These are phyloP conservation scores for Numenius arquata DNA, from an alignment of 2,113 vertebrate genomes.

Conservation along the genomic window DNA sequence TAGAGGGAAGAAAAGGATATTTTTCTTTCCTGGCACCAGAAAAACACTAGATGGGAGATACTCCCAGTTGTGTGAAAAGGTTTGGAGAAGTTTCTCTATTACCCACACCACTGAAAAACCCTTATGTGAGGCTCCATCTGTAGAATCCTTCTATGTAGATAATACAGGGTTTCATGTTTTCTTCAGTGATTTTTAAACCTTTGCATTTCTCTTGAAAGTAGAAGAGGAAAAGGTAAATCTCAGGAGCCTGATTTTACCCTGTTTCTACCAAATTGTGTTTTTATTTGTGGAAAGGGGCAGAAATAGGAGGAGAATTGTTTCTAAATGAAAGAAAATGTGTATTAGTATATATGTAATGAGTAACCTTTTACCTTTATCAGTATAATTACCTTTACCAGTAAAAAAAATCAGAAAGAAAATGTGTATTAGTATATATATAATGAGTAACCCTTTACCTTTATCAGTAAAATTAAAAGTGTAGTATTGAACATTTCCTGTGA, in stretches of 20 bases:
- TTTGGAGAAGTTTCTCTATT: slow-evolving; percentile 4
- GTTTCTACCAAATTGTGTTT: neutral
- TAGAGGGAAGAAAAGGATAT: neutral
- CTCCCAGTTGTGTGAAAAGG: neutral
- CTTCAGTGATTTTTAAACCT: neutral
- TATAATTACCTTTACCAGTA: neutral
- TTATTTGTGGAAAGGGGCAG: neutral
- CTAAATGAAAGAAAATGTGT: neutral
- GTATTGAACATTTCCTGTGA: neutral
- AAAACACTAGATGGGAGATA: neutral
- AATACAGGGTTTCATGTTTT: neutral
- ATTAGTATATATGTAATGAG: neutral
- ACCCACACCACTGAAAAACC: neutral
- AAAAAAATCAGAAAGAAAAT: neutral
- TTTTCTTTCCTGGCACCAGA: neutral
- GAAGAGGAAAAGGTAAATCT: neutral
- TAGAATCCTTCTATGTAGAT: neutral
- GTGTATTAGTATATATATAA: neutral
- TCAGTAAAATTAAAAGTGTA: neutral
- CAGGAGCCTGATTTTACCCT: neutral
- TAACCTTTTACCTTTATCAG: neutral
- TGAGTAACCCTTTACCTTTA: neutral
- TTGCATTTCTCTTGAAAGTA: neutral
- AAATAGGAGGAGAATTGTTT: neutral
- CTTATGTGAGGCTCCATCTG: neutral